Percentiles rank a stretch among this genome's conserved stretches.
These are phyloP conservation scores for Gymnothorax reevesii DNA, from an alignment of 2,797 vertebrate genomes.

Conservation along the genomic window DNA sequence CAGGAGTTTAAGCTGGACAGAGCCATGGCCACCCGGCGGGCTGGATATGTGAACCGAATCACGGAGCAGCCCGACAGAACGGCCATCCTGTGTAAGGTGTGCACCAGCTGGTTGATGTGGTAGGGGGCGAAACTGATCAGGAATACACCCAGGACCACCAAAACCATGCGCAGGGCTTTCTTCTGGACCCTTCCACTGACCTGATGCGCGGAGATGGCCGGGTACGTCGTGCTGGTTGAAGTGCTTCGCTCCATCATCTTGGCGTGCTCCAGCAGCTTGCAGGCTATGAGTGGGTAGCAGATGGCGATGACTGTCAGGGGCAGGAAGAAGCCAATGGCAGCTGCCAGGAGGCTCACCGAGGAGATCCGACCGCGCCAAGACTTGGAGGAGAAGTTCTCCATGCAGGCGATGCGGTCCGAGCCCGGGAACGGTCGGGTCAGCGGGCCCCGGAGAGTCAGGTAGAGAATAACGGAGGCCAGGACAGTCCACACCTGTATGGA, in stretches of 20 bases:
- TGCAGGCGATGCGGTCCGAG: conserved; percentile 41
- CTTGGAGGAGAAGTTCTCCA: conserved; percentile 47
- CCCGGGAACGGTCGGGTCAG: conserved; percentile 42
- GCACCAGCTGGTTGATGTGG: conserved; percentile 48
- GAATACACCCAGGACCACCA: conserved; percentile 47
- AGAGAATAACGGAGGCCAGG: conserved; percentile 30
- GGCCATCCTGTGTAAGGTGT: conserved; percentile 38
- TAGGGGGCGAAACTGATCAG: conserved; percentile 49
- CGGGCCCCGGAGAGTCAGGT: conserved; percentile 34
- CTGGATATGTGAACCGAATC: conserved; percentile 41
- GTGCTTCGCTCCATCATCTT: not conserved
- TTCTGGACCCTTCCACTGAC: not conserved
- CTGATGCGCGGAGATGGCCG: not conserved
- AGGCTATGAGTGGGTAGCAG: conserved; percentile 46
- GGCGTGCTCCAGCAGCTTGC: conserved; percentile 31
- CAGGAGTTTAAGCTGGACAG: conserved; percentile 49
- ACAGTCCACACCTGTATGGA: conserved; percentile 39
- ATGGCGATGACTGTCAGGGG: conserved; percentile 36
- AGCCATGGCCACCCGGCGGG: conserved; percentile 46
- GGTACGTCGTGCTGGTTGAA: not conserved
- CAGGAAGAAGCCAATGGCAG: conserved; percentile 41
- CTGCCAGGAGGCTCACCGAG: conserved; percentile 36
- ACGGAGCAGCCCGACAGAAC: conserved; percentile 31
- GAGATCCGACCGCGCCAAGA: conserved; percentile 48
- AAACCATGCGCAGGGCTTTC: conserved; percentile 45